Base-by-base conservation (phyloP, 2,888 invertebrate species). In the Drepana falcataria region DNA sequence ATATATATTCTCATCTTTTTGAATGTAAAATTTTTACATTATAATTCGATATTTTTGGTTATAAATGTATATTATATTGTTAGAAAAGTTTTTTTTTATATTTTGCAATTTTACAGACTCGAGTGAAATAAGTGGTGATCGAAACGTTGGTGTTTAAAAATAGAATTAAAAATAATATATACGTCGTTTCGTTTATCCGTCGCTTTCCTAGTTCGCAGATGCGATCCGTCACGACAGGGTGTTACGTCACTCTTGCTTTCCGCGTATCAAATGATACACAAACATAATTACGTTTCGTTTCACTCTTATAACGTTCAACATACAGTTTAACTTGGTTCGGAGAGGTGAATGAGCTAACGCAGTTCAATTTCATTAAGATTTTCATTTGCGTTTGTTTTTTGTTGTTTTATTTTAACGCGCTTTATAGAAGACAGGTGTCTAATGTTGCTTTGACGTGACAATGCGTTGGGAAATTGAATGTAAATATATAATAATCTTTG, bases 151-250 rank as follows among this genome's bases (percentile, higher is more conserved):
- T 21, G 21, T 21, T 21, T 21, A 21, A 21, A 21, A 21, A 21
- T 21, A 21, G 21, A 21, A 21, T 21, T 21, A 21, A 21, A 21
- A 21, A 21, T 21, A 21, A 21, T 21, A 21, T 21, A 21, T 21
- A 21, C 21, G 21, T 21, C 21, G 21, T 21, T 21, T 21, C 21
- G 21, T 51, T 64, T 59, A 49, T 60, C 59, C 56, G 52, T 58
- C 53, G 21, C 21, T 21, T 21, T 56, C 58, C 53, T 59, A 56
- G 56, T 53, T 49, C 63, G 59, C 83, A 82, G 75, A 75, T 80
- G 81, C 70, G 67, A 79, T 81, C 75, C 69, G 68, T 81, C 81
- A 76, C 68, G 66, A 63, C 64, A 64, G 54, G 57, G 63, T 64
- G 60, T 65, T 63, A 64, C 69, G 66, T 66, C 68, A 61, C 70